Evolutionary conservation across 30 jellyfish, hydroid and myxozoan species (phyloP).

Genomic region (Calvadosia cruxmelitensis): DNA sequence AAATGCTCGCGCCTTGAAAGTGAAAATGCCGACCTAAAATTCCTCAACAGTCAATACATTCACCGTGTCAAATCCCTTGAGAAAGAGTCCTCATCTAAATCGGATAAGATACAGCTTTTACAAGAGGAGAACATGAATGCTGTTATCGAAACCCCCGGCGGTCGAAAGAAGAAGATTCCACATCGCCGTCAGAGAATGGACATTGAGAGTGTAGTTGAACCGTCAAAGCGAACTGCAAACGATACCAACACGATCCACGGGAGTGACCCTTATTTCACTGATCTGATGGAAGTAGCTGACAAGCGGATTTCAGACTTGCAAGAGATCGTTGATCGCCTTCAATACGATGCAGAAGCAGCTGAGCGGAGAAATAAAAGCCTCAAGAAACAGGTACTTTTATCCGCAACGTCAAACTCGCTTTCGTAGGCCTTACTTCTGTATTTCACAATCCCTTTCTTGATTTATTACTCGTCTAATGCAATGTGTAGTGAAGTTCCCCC

Average conservation of each 20-base stretch:
- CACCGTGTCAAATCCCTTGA: constrained; percentile 63
- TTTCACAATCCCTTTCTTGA: too few relatives aligned
- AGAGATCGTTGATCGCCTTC: constrained; percentile 10
- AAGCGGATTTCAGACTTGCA: constrained; percentile 49
- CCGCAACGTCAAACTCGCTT: too few relatives aligned
- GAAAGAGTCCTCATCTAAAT: constrained; percentile 57
- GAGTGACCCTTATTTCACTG: constrained; percentile 69
- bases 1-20: constrained; percentile 45
- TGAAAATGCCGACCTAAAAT: constrained; percentile 74
- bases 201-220: constrained; percentile 44
- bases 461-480: too few relatives aligned
- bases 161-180: constrained; percentile 67
- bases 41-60: constrained; percentile 71
- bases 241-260: background rate
- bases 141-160: constrained; percentile 95
- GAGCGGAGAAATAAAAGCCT: constrained; percentile 52
- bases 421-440: too few relatives aligned
- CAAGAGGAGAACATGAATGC: constrained; percentile 85
- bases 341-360: constrained; percentile 41
- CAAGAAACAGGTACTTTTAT: constrained; percentile 63
- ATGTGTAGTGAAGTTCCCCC: too few relatives aligned
- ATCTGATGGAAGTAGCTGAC: constrained; percentile 80
- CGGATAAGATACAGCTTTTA: constrained; percentile 60
- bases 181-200: constrained; percentile 92
- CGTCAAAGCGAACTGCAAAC: constrained; percentile 15